phyloP scores from a whole-genome alignment of 2,113 vertebrate species.

The Colius striatus region DNA sequence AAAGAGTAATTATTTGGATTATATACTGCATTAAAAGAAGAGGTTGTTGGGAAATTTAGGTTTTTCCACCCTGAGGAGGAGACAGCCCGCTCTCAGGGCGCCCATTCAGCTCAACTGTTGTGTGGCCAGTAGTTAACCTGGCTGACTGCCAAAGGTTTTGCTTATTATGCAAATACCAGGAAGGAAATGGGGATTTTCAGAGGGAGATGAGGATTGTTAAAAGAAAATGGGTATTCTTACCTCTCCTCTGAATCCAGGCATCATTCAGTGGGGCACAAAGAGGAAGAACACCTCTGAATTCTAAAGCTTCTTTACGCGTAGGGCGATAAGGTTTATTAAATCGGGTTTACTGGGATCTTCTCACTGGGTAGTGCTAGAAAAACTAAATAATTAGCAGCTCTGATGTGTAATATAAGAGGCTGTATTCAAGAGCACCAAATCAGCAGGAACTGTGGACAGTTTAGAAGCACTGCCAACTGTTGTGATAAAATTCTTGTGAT shows the following conservation, averaged over 20 bases:
- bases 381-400: neutral
- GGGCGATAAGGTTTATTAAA: neutral
- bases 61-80: neutral
- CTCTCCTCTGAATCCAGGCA: neutral
- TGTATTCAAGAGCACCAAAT: neutral
- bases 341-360: neutral
- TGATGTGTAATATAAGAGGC: neutral
- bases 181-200: slow-evolving; percentile 42
- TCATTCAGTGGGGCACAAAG: neutral
- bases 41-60: neutral
- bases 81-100: neutral
- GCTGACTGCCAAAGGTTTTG: neutral
- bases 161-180: slow-evolving; percentile 33
- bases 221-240: slow-evolving; percentile 11
- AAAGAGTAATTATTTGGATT: slow-evolving; percentile 51
- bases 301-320: neutral
- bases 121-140: neutral
- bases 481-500: neutral
- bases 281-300: neutral
- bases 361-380: neutral
- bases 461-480: neutral
- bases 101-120: neutral
- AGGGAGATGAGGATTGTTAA: neutral
- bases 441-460: neutral
- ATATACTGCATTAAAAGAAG: neutral